Conservation (phyloP, 2,113 vertebrate species). For the Ciconia maguari region DNA sequence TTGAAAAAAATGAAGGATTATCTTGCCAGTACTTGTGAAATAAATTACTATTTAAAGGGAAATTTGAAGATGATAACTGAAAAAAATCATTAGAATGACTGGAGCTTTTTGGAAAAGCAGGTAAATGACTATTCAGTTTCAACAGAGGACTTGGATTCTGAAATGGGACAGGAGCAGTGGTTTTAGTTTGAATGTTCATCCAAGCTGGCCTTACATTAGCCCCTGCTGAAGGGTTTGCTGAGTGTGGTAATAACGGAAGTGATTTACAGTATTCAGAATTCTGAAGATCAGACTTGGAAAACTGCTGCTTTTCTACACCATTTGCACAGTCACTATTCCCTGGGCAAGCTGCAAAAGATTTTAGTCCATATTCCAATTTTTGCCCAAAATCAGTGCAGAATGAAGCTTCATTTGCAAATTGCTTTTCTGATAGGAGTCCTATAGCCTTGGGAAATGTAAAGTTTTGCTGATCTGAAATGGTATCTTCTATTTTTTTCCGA, state of each 20-base stretch:
- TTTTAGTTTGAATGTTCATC: slow-evolving; percentile 70
- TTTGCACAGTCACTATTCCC: slow-evolving; percentile 66
- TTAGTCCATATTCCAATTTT: slow-evolving; percentile 75
- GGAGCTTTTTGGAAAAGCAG: slow-evolving; percentile 66
- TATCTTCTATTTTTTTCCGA: slow-evolving; percentile 76
- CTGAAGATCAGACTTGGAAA: slow-evolving; percentile 63
- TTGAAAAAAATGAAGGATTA: slow-evolving; percentile 57
- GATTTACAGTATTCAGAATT: slow-evolving; percentile 74
- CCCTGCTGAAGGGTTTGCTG: slow-evolving; percentile 50
- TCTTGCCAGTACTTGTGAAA: slow-evolving; percentile 75
- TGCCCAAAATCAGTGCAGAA: slow-evolving; percentile 71
- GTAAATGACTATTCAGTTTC: slow-evolving; percentile 66
- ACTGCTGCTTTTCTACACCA: slow-evolving; percentile 71
- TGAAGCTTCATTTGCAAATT: slow-evolving; percentile 68
- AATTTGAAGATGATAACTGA: slow-evolving; percentile 61
- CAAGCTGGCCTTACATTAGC: slow-evolving; percentile 67
- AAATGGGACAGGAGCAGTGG: slow-evolving; percentile 42
- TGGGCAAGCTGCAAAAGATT: slow-evolving; percentile 63
- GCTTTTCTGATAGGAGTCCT: slow-evolving; percentile 70
- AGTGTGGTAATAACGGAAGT: slow-evolving; percentile 54
- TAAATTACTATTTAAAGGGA: slow-evolving; percentile 65
- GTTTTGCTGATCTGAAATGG: slow-evolving; percentile 69
- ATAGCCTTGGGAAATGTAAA: slow-evolving; percentile 70
- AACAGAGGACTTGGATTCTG: slow-evolving; percentile 68
- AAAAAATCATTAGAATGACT: slow-evolving; percentile 66